Percentiles rank a stretch among this genome's conserved stretches.
Conservation (phyloP, 1,140 invertebrate species). For the Papilio polyxenes region DNA sequence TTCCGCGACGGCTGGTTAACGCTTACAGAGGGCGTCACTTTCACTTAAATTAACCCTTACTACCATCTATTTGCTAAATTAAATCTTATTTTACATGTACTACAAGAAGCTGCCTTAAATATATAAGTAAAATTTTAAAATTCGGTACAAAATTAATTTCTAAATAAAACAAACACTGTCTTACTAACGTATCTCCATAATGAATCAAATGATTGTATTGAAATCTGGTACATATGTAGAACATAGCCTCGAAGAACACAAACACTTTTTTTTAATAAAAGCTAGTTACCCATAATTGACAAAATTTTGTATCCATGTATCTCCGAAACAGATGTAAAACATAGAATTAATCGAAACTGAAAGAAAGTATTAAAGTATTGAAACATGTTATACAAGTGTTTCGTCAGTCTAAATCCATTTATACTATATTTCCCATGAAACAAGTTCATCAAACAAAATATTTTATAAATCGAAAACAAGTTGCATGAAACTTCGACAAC, state of each 20-base stretch:
- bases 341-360: too few relatives aligned
- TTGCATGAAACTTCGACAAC: background rate
- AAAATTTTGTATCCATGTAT: too few relatives aligned
- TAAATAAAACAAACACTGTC: too few relatives aligned
- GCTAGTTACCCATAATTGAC: too few relatives aligned
- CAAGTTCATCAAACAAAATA: slow-evolving; percentile 11
- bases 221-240: too few relatives aligned
- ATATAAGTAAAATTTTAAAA: too few relatives aligned
- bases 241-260: too few relatives aligned
- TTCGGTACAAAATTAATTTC: too few relatives aligned
- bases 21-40: slow-evolving; percentile 3
- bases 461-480: background rate
- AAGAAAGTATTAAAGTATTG: background rate
- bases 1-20: slow-evolving; percentile 28
- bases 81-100: background rate
- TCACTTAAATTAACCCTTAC: background rate
- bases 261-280: too few relatives aligned
- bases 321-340: too few relatives aligned
- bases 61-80: background rate
- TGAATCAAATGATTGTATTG: too few relatives aligned
- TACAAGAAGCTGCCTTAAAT: background rate
- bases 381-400: background rate
- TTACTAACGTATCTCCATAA: too few relatives aligned
- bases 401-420: background rate
- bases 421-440: slow-evolving; percentile 9